Percentiles rank a stretch among this genome's conserved stretches.
Evolutionary conservation across 2,888 invertebrate genomes (phyloP).

Genomic region (Sialis fuliginosa): DNA sequence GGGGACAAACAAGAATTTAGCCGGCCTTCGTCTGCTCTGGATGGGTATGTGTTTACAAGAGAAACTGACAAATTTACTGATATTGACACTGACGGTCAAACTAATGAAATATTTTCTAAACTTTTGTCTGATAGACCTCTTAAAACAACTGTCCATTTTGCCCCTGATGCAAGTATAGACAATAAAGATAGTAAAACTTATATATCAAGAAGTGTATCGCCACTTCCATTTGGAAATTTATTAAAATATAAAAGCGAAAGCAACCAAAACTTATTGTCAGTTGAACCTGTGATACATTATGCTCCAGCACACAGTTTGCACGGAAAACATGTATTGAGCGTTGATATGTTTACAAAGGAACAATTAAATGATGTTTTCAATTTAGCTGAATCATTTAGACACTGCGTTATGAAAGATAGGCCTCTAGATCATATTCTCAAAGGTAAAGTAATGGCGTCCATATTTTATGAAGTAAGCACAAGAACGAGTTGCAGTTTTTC

Average conservation of each 20-base stretch:
- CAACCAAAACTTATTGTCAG: constrained; percentile 17
- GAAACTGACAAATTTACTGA: constrained; percentile 10
- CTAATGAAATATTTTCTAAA: constrained; percentile 32
- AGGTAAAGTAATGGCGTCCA: constrained; percentile 87
- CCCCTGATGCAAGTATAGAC: constrained; percentile 20
- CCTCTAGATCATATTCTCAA: constrained; percentile 69
- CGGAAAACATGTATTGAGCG: constrained; percentile 70
- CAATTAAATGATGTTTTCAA: constrained; percentile 87
- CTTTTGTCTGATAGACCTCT: constrained; percentile 21
- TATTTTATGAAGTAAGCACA: constrained; percentile 97
- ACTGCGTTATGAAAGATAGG: constrained; percentile 66
- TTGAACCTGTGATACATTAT: constrained; percentile 10
- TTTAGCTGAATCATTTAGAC: constrained; percentile 74
- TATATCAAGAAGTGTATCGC: constrained; percentile 28
- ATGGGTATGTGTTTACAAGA: constrained; percentile 27
- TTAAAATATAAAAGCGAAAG: constrained; percentile 20
- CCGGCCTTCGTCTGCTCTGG: constrained; percentile 37
- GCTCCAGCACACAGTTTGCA: constrained; percentile 29
- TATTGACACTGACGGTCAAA: constrained; percentile 27
- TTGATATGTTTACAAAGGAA: constrained; percentile 74
- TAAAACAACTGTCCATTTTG: constrained; percentile 39
- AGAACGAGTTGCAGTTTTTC: constrained; percentile 92
- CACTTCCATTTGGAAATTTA: constrained; percentile 21
- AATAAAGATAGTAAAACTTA: background rate
- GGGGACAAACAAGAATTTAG: constrained; percentile 30